These are phyloP conservation scores for Nezara viridula DNA, from an alignment of 2,888 invertebrate genomes.

Conservation along the genomic window DNA sequence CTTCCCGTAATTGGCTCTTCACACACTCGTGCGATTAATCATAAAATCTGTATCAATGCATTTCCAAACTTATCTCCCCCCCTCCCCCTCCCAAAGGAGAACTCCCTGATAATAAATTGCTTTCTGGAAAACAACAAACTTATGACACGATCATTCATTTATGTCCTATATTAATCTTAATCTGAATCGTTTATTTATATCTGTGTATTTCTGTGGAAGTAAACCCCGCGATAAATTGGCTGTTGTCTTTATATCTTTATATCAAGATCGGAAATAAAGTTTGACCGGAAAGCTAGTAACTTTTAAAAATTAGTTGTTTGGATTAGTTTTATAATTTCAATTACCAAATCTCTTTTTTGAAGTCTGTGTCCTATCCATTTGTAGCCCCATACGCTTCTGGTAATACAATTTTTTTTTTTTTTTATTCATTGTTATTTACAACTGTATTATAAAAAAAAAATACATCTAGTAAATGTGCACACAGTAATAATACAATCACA, in stretches of 20 bases:
- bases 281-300: neutral
- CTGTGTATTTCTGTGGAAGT: neutral
- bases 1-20: conserved; percentile 39
- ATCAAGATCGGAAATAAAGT: neutral
- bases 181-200: neutral
- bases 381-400: no score
- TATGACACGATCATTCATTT: conserved; percentile 27
- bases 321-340: neutral
- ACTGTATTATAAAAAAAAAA: no score
- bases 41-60: conserved; percentile 46
- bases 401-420: no score
- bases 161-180: conserved; percentile 5
- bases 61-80: neutral
- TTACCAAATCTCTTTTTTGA: no score
- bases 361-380: no score
- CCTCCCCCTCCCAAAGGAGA: neutral
- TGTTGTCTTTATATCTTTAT: neutral
- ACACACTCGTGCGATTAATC: conserved; percentile 32
- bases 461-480: no score
- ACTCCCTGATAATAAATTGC: neutral
- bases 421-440: no score
- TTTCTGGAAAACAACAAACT: neutral
- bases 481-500: no score
- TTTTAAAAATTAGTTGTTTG: neutral
- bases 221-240: neutral